Percentiles rank a stretch among this genome's conserved stretches.
Evolutionary conservation across 64 coral and sea anemone genomes (phyloP).

Genomic region (Pocillopora damicornis): DNA sequence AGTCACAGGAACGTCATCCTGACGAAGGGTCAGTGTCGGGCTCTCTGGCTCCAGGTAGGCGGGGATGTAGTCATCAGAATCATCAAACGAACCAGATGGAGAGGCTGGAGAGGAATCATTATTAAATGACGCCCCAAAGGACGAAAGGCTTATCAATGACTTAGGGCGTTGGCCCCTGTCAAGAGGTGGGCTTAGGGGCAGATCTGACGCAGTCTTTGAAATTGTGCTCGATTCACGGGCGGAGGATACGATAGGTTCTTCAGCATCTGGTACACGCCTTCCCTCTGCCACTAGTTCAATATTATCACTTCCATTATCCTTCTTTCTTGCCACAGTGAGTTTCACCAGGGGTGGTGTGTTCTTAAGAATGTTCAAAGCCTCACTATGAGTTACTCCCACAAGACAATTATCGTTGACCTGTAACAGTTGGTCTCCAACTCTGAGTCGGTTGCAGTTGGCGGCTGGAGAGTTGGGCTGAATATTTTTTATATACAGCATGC

Average conservation of each 20-base stretch:
- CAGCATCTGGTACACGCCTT: background rate
- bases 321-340: constrained; percentile 83
- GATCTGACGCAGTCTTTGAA: constrained; percentile 67
- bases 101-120: constrained; percentile 31
- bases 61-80: constrained; percentile 45
- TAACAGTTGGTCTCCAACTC: constrained; percentile 83
- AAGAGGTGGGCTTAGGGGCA: constrained; percentile 38
- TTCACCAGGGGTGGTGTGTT: constrained; percentile 90
- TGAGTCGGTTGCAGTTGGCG: constrained; percentile 68
- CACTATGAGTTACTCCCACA: constrained; percentile 77
- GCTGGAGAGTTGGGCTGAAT: constrained; percentile 86
- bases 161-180: constrained; percentile 47
- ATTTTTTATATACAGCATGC: constrained; percentile 97
- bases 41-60: constrained; percentile 55
- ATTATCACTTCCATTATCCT: constrained; percentile 32
- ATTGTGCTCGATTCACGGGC: constrained; percentile 78
- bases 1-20: constrained; percentile 80
- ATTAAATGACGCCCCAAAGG: constrained; percentile 56
- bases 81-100: constrained; percentile 49
- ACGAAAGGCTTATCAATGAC: constrained; percentile 61
- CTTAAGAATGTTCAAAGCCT: constrained; percentile 78
- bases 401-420: constrained; percentile 84
- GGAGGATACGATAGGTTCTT: constrained; percentile 57
- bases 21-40: constrained; percentile 66
- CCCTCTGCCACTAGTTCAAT: constrained; percentile 52